phyloP scores from a whole-genome alignment of 2,888 invertebrate genomes.

The Tenthredo livida region DNA sequence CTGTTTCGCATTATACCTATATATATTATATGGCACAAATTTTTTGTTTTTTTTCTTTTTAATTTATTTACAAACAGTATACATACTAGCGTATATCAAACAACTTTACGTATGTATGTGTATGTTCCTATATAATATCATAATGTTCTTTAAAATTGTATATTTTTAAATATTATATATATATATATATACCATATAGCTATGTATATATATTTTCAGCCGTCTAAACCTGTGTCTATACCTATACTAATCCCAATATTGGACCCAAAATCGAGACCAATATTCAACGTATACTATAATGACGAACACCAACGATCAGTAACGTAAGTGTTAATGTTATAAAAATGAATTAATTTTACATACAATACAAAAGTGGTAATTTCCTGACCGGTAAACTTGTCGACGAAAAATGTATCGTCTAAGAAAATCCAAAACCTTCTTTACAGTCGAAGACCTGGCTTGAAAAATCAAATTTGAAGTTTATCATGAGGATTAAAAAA shows the following conservation, averaged over 20 bases:
- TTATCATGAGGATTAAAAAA: neutral
- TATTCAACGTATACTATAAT: neutral
- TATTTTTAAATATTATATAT: slow-evolving; percentile 23
- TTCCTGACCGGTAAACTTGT: neutral
- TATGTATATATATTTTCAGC: neutral
- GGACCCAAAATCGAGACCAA: neutral
- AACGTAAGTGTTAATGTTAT: neutral
- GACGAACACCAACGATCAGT: slow-evolving; percentile 12
- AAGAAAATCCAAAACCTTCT: neutral
- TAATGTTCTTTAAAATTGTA: slow-evolving; percentile 8
- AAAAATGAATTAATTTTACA: neutral
- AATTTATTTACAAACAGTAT: slow-evolving; percentile 16
- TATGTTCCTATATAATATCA: neutral
- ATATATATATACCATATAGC: neutral
- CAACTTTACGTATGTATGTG: neutral
- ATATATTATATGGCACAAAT: too few species aligned
- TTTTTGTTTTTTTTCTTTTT: too few species aligned
- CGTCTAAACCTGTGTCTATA: neutral
- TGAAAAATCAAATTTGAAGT: neutral
- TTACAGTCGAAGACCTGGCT: neutral
- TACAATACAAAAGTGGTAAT: neutral
- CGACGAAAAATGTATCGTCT: neutral
- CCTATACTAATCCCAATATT: neutral
- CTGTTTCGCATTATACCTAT: neutral
- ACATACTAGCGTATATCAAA: slow-evolving; percentile 10